A percentile compares a stretch with the other conserved stretches of the same genome.
Evolutionary conservation across 2,113 vertebrate genomes (phyloP).

Genomic region (Brachypteracias leptosomus): DNA sequence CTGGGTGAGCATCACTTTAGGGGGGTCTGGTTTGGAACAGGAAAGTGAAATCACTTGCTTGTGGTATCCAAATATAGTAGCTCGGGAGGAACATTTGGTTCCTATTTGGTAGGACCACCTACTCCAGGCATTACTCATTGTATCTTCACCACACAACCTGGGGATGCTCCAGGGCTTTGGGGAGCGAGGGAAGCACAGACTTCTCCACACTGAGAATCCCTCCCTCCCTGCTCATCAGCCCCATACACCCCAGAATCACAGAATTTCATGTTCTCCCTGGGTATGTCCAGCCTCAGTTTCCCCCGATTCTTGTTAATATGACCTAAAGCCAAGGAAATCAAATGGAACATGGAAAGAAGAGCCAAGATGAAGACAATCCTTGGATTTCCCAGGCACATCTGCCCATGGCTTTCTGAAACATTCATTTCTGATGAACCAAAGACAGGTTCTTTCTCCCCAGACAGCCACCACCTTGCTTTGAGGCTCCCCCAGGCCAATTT

Average conservation of each 20-base stretch:
- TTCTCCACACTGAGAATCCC: not conserved
- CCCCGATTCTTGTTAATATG: accelerated
- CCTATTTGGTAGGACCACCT: conserved; percentile 62
- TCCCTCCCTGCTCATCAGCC: not conserved
- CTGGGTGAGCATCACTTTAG: not conserved
- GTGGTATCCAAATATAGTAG: not conserved
- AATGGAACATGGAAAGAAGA: not conserved
- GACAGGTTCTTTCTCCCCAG: not conserved
- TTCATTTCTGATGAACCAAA: not conserved
- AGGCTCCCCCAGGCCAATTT: not conserved
- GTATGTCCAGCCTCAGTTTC: not conserved
- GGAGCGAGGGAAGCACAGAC: too few species aligned
- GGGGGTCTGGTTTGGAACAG: not conserved
- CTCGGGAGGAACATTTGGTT: not conserved
- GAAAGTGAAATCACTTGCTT: not conserved
- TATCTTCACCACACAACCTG: too few species aligned
- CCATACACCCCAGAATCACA: accelerated
- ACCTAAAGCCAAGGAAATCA: not conserved
- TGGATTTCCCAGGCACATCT: not conserved
- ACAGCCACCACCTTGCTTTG: not conserved
- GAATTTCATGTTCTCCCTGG: accelerated
- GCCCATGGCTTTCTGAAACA: not conserved
- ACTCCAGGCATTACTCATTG: not conserved
- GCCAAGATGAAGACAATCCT: not conserved
- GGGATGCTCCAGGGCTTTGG: too few species aligned